Conservation (phyloP, 2,113 vertebrate species). For the Psammodynastes pulverulentus region DNA sequence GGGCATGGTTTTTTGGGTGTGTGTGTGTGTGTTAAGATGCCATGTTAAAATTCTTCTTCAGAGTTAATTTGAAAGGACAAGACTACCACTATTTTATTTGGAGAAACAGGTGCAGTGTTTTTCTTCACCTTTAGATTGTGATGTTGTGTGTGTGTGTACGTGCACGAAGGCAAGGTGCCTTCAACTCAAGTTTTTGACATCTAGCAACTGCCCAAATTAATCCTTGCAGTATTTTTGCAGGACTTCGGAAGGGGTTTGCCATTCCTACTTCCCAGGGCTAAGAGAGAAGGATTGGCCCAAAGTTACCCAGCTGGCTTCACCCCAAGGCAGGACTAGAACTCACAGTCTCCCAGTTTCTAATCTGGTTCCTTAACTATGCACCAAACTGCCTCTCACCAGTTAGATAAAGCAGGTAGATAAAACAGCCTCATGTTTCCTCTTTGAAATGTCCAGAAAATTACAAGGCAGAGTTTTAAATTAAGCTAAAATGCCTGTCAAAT, state of each 20-base stretch:
- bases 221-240: neutral
- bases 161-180: neutral
- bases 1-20: no score
- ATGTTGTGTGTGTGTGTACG: neutral
- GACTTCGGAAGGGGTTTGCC: neutral
- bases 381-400: neutral
- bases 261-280: neutral
- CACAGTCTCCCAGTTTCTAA: neutral
- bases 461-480: neutral
- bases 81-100: neutral
- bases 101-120: neutral
- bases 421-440: neutral
- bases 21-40: no score
- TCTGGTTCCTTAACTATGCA: neutral
- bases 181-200: neutral
- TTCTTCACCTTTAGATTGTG: neutral
- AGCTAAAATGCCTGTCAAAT: neutral
- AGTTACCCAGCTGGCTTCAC: neutral
- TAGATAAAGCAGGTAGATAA: neutral
- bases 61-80: neutral
- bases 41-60: neutral
- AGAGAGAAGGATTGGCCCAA: neutral
- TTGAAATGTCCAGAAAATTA: neutral
- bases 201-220: neutral
- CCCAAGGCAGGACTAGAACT: neutral